Base-by-base conservation (phyloP, 2,888 invertebrate genomes). In the Protonemura montana region DNA sequence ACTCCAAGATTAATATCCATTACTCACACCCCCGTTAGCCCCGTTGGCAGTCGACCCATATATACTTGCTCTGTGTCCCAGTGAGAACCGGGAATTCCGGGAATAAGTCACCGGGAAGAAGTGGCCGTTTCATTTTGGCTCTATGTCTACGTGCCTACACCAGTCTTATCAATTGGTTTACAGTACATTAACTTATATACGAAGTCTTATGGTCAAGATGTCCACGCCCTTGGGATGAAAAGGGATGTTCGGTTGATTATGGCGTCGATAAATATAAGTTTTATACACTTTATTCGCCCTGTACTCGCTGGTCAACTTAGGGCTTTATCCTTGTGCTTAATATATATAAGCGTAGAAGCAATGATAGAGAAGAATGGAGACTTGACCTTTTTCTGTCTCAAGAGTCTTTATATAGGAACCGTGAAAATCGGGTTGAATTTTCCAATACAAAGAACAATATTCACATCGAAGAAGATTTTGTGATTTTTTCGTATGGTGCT, bases 1-100 rank as follows among this genome's bases (percentile, higher is more conserved):
- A 81, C 81, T 81, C 81, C 81, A 81, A 81, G 84, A 84, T 84
- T 84, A 84, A 84, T 84, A 84, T 84, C 84, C 84, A 84, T 84
- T 84, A 84, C 84, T 84, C 84, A 84, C 26, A 29, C 84, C 84
- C 59, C 84, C 84, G 28, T 59, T 21, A 16, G 59, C 76, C 84
- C 41, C 25, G 35, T 21, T 59, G 59, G 59, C 59, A 59, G 3
- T 10, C 59, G 59, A 59, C 59, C 59, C 59, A 59, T 59, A 59
- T n/a, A n/a, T 59, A 59, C 59, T 59, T 21, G 59, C 59, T 59
- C 59, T 59, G 59, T 59, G 59, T 59, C 59, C 59, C 59, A 59
- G 59, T 59, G 59, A 16, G 59, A 59, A 59, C 35, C 35, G 59
- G 59, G 59, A 59, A 59, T 59, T 59, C 59, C 59, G 59, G 59